phyloP scores from a whole-genome alignment of 2,888 invertebrate species.

The Aphrophora alni region DNA sequence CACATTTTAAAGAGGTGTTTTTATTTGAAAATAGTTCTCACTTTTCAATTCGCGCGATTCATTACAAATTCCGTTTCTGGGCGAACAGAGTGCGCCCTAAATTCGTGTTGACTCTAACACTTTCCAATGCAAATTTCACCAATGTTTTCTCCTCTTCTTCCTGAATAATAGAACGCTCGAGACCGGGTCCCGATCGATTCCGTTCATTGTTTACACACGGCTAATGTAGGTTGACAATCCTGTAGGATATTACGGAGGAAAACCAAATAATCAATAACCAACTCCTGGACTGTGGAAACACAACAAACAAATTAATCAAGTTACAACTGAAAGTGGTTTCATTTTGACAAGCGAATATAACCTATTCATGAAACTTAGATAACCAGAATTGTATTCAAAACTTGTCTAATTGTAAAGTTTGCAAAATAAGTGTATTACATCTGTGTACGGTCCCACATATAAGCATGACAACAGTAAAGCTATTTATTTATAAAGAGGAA shows the following conservation, averaged over 20 bases:
- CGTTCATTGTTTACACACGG: background rate
- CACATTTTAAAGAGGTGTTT: too few species aligned
- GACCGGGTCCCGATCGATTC: background rate
- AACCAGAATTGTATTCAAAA: background rate
- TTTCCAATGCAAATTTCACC: background rate
- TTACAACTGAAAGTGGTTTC: background rate
- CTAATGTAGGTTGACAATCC: background rate
- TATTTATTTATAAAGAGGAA: too few species aligned
- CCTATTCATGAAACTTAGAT: background rate
- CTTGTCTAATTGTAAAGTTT: background rate
- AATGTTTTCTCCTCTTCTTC: background rate
- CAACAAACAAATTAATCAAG: background rate
- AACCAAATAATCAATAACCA: background rate
- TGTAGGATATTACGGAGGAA: background rate
- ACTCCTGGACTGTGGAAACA: background rate
- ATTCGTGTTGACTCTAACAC: background rate
- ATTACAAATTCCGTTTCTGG: background rate
- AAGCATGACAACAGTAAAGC: too few species aligned
- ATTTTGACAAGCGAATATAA: background rate
- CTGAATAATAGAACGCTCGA: background rate
- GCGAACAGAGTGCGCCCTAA: background rate
- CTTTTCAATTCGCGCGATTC: background rate
- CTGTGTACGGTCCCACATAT: too few species aligned
- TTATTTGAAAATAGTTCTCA: background rate
- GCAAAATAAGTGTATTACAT: too few species aligned